These are phyloP conservation scores for Zaprionus bogoriensis DNA, from an alignment of 2,888 invertebrate species.

Conservation along the genomic window DNA sequence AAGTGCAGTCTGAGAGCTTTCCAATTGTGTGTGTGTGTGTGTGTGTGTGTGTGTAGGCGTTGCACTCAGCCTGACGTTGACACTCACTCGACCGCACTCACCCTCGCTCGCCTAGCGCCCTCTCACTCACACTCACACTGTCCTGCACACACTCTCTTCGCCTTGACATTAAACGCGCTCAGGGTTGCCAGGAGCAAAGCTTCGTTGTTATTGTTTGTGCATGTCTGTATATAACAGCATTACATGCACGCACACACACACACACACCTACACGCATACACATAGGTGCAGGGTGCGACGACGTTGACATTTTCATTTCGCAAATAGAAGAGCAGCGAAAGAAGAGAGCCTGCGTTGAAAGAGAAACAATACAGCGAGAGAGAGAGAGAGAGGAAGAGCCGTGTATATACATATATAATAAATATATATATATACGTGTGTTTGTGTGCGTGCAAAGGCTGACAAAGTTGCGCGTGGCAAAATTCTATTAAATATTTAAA, in stretches of 20 bases:
- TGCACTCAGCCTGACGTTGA: not conserved
- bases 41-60: too few species aligned
- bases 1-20: slow-evolving; percentile 10
- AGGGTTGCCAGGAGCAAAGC: slow-evolving; percentile 53
- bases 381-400: not conserved
- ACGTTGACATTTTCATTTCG: slow-evolving; percentile 40
- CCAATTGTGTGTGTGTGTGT: too few species aligned
- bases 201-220: slow-evolving; percentile 14
- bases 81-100: not conserved
- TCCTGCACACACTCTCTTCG: slow-evolving; percentile 7
- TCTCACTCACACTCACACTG: not conserved
- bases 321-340: not conserved
- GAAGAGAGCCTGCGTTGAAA: slow-evolving; percentile 2
- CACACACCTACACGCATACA: not conserved
- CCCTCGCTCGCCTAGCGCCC: not conserved
- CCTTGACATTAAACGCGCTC: slow-evolving; percentile 54
- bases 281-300: slow-evolving; percentile 35
- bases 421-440: not conserved
- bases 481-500: slow-evolving; percentile 64
- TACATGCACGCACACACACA: not conserved
- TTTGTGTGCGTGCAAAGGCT: not conserved
- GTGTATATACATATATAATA: too few species aligned
- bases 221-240: not conserved
- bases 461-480: slow-evolving; percentile 55
- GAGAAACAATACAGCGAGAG: slow-evolving; percentile 10